Conservation (phyloP, 2,888 invertebrate species). For the Cabera pusaria region DNA sequence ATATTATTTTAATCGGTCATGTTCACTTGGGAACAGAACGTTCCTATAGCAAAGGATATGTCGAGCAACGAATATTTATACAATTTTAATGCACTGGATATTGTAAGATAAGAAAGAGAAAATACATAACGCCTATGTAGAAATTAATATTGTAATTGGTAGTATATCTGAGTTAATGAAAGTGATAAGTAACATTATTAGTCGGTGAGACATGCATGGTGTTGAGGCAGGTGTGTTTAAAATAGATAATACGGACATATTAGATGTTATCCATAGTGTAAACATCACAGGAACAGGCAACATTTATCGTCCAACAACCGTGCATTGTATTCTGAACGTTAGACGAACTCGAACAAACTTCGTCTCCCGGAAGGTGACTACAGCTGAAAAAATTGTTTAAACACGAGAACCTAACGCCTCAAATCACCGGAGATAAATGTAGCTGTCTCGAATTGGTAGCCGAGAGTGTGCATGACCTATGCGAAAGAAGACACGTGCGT, state of each 20-base stretch:
- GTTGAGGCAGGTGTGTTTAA: slow-evolving; percentile 47
- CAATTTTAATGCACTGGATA: slow-evolving; percentile 5
- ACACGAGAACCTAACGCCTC: slow-evolving; percentile 29
- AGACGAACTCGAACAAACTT: slow-evolving; percentile 30
- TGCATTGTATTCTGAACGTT: slow-evolving; percentile 50
- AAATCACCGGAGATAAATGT: slow-evolving; percentile 46
- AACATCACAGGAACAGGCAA: slow-evolving; percentile 71
- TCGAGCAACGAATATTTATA: too few relatives aligned
- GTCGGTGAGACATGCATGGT: slow-evolving; percentile 66
- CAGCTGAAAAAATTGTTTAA: slow-evolving; percentile 35
- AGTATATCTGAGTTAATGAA: slow-evolving; percentile 9
- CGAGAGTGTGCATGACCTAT: slow-evolving; percentile 70
- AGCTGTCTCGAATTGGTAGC: slow-evolving; percentile 45
- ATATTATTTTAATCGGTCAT: too few relatives aligned
- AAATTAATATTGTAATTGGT: slow-evolving; percentile 8
- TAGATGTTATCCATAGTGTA: slow-evolving; percentile 47
- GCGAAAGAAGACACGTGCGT: slow-evolving; percentile 77
- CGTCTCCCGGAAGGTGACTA: slow-evolving; percentile 34
- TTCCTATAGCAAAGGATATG: too few relatives aligned
- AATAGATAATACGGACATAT: slow-evolving; percentile 18
- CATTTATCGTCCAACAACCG: slow-evolving; percentile 69
- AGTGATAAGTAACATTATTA: slow-evolving; percentile 19
- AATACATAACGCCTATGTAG: too few relatives aligned
- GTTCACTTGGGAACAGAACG: too few relatives aligned
- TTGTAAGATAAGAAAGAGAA: slow-evolving; percentile 5